phyloP scores from a whole-genome alignment of 1,140 invertebrate species.

The Planococcus citri region DNA sequence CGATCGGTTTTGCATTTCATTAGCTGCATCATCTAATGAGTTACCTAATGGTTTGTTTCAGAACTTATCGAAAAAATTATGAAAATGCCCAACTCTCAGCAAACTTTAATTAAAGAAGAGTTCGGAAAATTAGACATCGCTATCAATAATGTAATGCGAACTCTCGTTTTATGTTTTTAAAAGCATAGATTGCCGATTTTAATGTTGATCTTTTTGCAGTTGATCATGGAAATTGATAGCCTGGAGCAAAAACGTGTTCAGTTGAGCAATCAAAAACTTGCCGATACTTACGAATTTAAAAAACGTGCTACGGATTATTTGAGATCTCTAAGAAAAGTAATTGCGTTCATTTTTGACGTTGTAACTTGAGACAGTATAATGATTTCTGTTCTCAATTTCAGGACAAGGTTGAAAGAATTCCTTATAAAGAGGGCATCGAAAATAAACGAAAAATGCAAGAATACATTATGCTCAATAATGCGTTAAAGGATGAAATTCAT shows the following conservation, averaged over 20 bases:
- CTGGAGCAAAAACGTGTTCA: not conserved
- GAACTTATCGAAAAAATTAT: slow-evolving; percentile 8
- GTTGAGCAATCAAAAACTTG: not conserved
- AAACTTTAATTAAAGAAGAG: not conserved
- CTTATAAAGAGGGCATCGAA: not conserved
- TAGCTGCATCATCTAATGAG: too few species aligned
- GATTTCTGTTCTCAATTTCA: not conserved
- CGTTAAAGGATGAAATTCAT: slow-evolving; percentile 24
- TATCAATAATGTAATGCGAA: slow-evolving; percentile 7
- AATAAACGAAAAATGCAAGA: slow-evolving; percentile 24
- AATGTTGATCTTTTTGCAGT: not conserved
- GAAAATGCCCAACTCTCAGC: not conserved
- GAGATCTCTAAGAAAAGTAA: not conserved
- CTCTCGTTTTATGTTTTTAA: not conserved
- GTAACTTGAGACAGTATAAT: too few species aligned
- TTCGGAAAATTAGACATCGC: not conserved
- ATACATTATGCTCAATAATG: slow-evolving; percentile 22
- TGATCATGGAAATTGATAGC: not conserved
- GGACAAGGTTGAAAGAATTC: not conserved
- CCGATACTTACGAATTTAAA: not conserved
- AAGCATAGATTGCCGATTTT: too few species aligned
- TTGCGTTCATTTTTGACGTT: not conserved
- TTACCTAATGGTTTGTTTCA: not conserved
- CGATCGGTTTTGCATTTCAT: not conserved
- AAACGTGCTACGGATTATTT: not conserved